phyloP scores from a whole-genome alignment of 1,140 invertebrate species.

The Leptopilina clavipes region DNA sequence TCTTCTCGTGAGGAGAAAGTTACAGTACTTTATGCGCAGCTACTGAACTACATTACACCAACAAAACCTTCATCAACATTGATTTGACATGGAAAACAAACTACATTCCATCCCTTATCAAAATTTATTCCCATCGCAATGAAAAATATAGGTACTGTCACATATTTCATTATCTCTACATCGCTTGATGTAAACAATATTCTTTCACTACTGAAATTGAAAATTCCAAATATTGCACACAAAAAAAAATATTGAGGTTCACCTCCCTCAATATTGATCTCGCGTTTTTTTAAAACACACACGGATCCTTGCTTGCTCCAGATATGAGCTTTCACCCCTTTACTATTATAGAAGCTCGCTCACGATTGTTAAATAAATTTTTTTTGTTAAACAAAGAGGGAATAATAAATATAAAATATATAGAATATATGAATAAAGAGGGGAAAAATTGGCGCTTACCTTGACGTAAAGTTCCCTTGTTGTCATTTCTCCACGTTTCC shows the following conservation, averaged over 20 bases:
- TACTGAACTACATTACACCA: slow-evolving; percentile 1
- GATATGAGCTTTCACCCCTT: slow-evolving; percentile 11
- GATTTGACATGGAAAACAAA: slow-evolving; percentile 24
- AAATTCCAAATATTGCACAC: no score
- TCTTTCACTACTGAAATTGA: neutral
- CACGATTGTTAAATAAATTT: no score
- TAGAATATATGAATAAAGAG: no score
- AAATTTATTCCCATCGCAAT: neutral
- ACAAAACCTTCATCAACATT: slow-evolving; percentile 24
- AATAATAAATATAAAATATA: no score
- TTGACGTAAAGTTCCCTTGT: slow-evolving; percentile 72
- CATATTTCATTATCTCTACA: no score
- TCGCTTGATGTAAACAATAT: no score
- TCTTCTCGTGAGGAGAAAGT: slow-evolving; percentile 7
- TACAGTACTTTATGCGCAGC: slow-evolving; percentile 4
- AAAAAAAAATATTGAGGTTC: neutral
- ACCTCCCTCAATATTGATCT: neutral
- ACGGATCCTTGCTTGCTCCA: neutral
- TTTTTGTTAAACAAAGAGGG: no score
- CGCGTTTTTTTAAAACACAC: neutral
- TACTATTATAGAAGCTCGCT: no score
- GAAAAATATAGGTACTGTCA: neutral
- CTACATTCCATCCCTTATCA: neutral
- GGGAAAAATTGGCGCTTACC: slow-evolving; percentile 61
- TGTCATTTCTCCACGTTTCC: slow-evolving; percentile 59